phyloP scores from a whole-genome alignment of 2,113 vertebrate genomes.

The Coptodon bakossiorum region DNA sequence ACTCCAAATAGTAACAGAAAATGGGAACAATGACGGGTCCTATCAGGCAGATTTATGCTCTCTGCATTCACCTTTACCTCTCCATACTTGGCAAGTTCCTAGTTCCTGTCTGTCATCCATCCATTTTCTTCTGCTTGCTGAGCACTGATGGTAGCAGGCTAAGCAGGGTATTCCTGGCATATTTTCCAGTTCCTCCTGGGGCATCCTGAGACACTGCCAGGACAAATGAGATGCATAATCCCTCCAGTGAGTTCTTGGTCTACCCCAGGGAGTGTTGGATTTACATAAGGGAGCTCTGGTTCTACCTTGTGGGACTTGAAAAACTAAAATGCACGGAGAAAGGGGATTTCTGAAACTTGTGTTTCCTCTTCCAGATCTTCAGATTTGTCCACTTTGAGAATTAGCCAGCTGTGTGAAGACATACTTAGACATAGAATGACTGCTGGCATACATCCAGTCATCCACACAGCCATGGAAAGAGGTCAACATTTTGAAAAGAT shows the following conservation, averaged over 20 bases:
- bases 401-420: neutral
- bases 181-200: neutral
- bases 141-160: neutral
- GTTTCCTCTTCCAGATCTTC: rapidly evolving
- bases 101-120: neutral
- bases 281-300: neutral
- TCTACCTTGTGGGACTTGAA: neutral
- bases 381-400: neutral
- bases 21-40: rapidly evolving
- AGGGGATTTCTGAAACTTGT: neutral
- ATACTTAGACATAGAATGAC: neutral
- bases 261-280: neutral
- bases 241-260: neutral
- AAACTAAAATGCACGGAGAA: neutral
- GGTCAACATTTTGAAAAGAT: rapidly evolving
- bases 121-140: neutral
- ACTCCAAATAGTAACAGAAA: rapidly evolving
- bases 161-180: neutral
- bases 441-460: neutral
- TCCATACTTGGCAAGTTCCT: neutral
- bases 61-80: neutral
- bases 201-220: neutral
- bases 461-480: neutral
- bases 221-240: neutral
- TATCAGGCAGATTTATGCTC: neutral